phyloP scores from a whole-genome alignment of 2,113 vertebrate genomes.

The Hippocampus barbouri region DNA sequence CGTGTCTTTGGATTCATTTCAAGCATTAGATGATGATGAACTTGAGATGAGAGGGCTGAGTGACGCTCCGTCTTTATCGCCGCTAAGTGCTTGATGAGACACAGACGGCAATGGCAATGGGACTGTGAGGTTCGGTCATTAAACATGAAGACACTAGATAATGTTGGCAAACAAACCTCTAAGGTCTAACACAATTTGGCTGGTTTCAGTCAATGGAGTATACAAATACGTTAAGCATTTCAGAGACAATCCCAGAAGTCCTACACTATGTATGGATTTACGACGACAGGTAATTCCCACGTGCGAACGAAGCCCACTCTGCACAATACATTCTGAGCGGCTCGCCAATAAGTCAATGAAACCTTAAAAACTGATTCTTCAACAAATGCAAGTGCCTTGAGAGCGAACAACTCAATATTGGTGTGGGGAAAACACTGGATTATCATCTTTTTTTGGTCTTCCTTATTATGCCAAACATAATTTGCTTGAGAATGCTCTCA shows the following conservation, averaged over 20 bases:
- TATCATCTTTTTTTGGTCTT: slow-evolving; percentile 41
- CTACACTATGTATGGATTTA: too few relatives aligned
- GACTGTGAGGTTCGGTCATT: slow-evolving; percentile 26
- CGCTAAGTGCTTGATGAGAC: slow-evolving; percentile 39
- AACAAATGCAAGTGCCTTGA: too few relatives aligned
- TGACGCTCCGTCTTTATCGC: slow-evolving; percentile 43
- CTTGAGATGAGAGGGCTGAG: slow-evolving; percentile 40
- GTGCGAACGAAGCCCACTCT: too few relatives aligned
- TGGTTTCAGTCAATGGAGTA: background rate
- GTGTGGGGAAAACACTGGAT: slow-evolving; percentile 5
- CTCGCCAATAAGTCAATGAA: too few relatives aligned
- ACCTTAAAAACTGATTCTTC: too few relatives aligned
- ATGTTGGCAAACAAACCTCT: background rate
- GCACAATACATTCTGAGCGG: too few relatives aligned
- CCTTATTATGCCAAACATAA: background rate
- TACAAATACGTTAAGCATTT: background rate
- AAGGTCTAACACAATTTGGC: background rate
- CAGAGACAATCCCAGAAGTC: too few relatives aligned
- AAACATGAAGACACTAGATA: slow-evolving; percentile 13
- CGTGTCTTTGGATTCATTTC: slow-evolving; percentile 46
- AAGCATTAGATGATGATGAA: slow-evolving; percentile 52
- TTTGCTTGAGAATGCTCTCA: slow-evolving; percentile 6
- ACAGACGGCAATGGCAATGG: slow-evolving; percentile 24
- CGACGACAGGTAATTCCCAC: too few relatives aligned
- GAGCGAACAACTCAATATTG: too few relatives aligned